Evolutionary conservation across 2,797 vertebrate species (phyloP), one percentile per base, ranked within the genome.

Genomic region (Sebastes cheni): DNA sequence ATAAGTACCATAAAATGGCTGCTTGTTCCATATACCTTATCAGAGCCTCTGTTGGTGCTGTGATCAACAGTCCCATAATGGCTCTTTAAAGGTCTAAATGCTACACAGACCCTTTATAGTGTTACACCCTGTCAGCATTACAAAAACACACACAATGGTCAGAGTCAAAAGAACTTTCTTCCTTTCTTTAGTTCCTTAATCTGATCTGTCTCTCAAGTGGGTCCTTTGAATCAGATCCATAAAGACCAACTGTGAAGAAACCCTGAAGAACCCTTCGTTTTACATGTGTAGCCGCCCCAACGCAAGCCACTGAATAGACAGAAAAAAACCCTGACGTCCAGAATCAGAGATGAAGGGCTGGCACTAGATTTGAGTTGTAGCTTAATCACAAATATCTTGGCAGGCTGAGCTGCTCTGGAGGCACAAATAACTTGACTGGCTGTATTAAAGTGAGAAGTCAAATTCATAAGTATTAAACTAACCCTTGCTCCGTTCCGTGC

Each of bases 331-430:
- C 30, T 69, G 62, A 82, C 77, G 61, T 85, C 75, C 76, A 77
- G 27, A 80, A 77, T 55, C 42, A 77, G 62, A 80, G 55, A 60
- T 29, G 39, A 20, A 62, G 72, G 25, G 16, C 9, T 18, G 39
- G 60, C 23, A 12, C 54, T 61, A 67, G 34, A 27, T 77, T 56
- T 30, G 71, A 74, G 30, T 72, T 32, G 56, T 61, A 77, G 81
- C 81, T 86, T 82, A 52, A 66, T 84, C 6, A 62, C 32, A 60
- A 30, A 69, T 2, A 27, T 64, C 55, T 76, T 60, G 25, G 39
- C 59, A 70, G 72, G 67, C 67, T 16, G 55, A 80, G 67, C 56
- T 54, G 22, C 69, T 80, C 67, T 78, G 79, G 79, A 85, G 74
- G 81, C 80, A 80, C 34, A 79, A 72, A 83, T 50, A 73, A 73